Conservation (phyloP, 2,113 vertebrate genomes). For the Rhinogobius similis region DNA sequence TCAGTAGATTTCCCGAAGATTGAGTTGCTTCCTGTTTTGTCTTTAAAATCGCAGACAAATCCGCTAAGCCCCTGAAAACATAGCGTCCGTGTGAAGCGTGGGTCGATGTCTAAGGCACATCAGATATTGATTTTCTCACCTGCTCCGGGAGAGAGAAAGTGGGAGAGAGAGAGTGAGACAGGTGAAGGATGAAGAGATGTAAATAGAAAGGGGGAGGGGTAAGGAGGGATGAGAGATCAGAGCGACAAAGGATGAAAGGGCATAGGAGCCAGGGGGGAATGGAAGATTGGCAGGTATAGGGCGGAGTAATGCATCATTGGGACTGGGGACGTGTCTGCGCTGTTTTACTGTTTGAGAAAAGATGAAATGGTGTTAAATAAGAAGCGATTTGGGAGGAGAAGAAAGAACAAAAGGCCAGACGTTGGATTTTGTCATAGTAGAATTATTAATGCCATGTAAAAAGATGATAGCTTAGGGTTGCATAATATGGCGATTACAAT, state of each 20-base stretch:
- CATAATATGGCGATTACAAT: no score
- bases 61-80: not conserved
- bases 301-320: not conserved
- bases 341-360: not conserved
- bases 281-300: not conserved
- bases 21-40: constrained; percentile 10
- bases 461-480: no score
- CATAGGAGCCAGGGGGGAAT: constrained; percentile 10
- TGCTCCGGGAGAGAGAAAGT: constrained; percentile 16
- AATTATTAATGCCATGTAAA: not conserved
- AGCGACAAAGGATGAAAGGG: constrained; percentile 33
- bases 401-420: constrained; percentile 18
- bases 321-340: not conserved
- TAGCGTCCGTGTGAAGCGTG: not conserved
- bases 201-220: constrained; percentile 12
- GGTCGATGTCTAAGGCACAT: constrained; percentile 46
- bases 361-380: not conserved
- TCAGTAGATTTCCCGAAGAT: not conserved
- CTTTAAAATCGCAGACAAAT: constrained; percentile 7
- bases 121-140: constrained; percentile 64
- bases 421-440: not conserved
- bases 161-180: constrained; percentile 22
- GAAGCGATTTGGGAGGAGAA: not conserved
- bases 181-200: constrained; percentile 47
- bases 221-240: constrained; percentile 21